Conservation (phyloP, 2,888 invertebrate species). For the Drosophila setosimentum region DNA sequence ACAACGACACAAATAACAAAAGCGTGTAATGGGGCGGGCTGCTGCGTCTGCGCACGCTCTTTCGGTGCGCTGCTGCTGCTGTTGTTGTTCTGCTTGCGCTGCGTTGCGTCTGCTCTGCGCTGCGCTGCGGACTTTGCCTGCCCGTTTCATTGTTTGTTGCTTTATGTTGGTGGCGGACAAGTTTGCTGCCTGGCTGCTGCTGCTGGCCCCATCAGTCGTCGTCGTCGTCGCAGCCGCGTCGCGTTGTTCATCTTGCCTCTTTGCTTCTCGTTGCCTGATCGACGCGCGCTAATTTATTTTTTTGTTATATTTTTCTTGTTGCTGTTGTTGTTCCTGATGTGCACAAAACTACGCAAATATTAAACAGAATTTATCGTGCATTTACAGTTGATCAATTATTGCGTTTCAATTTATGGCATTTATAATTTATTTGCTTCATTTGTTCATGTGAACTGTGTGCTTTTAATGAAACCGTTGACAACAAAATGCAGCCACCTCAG, state of each 20-base stretch:
- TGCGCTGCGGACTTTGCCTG: slow-evolving; percentile 28
- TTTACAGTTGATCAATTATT: slow-evolving; percentile 25
- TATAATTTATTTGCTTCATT: slow-evolving; percentile 11
- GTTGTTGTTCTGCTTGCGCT: slow-evolving; percentile 52
- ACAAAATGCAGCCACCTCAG: slow-evolving; percentile 39
- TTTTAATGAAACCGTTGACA: slow-evolving; percentile 20
- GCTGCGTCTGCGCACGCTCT: slow-evolving; percentile 53
- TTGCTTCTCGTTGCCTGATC: slow-evolving; percentile 19
- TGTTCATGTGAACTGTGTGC: slow-evolving; percentile 30
- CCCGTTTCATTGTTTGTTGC: slow-evolving; percentile 35
- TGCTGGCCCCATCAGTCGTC: slow-evolving; percentile 53
- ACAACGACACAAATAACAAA: slow-evolving; percentile 28
- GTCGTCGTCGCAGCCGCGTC: slow-evolving; percentile 53
- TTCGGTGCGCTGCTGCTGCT: slow-evolving; percentile 37
- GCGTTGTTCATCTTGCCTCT: slow-evolving; percentile 59
- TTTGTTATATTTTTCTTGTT: slow-evolving; percentile 6
- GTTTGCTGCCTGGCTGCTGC: slow-evolving; percentile 37
- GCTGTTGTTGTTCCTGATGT: slow-evolving; percentile 1
- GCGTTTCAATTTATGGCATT: slow-evolving; percentile 12
- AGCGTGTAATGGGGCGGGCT: slow-evolving; percentile 64
- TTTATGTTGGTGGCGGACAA: slow-evolving; percentile 39
- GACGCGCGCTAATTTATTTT: slow-evolving; percentile 15
- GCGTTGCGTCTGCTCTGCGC: slow-evolving; percentile 40
- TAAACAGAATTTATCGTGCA: slow-evolving; percentile 36
- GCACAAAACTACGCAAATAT: slow-evolving; percentile 16